Base-by-base conservation (phyloP, 2,888 invertebrate species). In the Limenitis camilla region DNA sequence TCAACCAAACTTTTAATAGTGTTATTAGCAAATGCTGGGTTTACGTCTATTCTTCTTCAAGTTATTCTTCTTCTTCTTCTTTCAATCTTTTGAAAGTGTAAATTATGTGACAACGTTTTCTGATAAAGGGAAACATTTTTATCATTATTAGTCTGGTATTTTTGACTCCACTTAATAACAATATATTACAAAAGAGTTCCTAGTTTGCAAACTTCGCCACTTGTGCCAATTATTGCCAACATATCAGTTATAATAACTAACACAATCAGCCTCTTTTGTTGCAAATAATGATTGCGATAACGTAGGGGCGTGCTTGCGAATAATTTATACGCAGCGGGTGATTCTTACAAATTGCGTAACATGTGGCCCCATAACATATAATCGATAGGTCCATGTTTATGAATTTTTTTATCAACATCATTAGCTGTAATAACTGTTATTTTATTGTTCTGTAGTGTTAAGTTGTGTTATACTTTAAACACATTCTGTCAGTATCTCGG, bases 241-340 rank as follows among this genome's bases (percentile, higher is more conserved):
- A 69, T 60, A 64, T 60, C 56, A 67, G 69, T 72, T 69, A 69
- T 71, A 71, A 80, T 76, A 78, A 78, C 70, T 77, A 70, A 66
- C 65, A 76, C 79, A 81, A 85, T 84, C 80, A 84, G 76, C 74
- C 74, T 68, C 76, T 66, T 76, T 83, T 82, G 83, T 83, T 81
- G 65, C 64, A 66, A 72, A 74, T 72, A 76, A 78, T 81, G 73
- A 78, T 76, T 76, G 71, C 64, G 66, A 71, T 71, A 70, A 67
- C 53, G 64, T 54, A 73, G 78, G 83, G 84, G 85, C 79, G 83
- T 71, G 69, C 63, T 69, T 59, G 65, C 58, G 53, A 67, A 78
- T 83, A 78, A 82, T 83, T 77, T 76, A 80, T 80, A 71, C 76
- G 44, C 86, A 83, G 85, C 83, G 81, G 86, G 86, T 64, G 80